Conservation (phyloP, 64 coral and sea anemone genomes). For the Pocillopora verrucosa region DNA sequence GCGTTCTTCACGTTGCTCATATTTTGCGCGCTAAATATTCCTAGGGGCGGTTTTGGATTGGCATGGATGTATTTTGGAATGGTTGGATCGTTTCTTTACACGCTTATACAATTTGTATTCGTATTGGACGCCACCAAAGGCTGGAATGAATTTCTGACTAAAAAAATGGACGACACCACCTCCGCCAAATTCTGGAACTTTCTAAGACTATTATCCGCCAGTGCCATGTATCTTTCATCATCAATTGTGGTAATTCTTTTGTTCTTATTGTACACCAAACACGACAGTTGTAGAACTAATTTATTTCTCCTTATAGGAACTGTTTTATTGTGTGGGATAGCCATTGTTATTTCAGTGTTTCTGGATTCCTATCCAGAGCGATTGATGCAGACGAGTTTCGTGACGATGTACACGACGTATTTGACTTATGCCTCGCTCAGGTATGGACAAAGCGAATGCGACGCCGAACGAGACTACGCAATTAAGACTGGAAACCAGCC, state of each 20-base stretch:
- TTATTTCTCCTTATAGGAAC: conserved; percentile 57
- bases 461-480: conserved; percentile 8
- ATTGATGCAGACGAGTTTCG: conserved; percentile 53
- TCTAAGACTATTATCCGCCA: conserved; percentile 8
- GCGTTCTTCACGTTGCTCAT: conserved; percentile 38
- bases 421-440: conserved; percentile 49
- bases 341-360: conserved; percentile 45
- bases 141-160: conserved; percentile 44
- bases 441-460: conserved; percentile 43
- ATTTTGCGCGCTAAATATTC: conserved; percentile 44
- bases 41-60: conserved; percentile 57
- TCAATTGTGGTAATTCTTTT: conserved; percentile 9
- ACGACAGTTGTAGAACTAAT: conserved; percentile 63
- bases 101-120: conserved; percentile 69
- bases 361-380: background rate
- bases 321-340: conserved; percentile 40
- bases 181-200: background rate
- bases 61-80: conserved; percentile 65
- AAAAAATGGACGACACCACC: background rate
- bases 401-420: conserved; percentile 56
- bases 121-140: conserved; percentile 54
- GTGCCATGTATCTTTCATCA: conserved; percentile 19
- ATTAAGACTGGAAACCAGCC: conserved; percentile 20
- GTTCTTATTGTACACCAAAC: conserved; percentile 46
- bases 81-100: conserved; percentile 58